Base-by-base conservation (phyloP, 2,888 invertebrate species). In the Serripes groenlandicus region DNA sequence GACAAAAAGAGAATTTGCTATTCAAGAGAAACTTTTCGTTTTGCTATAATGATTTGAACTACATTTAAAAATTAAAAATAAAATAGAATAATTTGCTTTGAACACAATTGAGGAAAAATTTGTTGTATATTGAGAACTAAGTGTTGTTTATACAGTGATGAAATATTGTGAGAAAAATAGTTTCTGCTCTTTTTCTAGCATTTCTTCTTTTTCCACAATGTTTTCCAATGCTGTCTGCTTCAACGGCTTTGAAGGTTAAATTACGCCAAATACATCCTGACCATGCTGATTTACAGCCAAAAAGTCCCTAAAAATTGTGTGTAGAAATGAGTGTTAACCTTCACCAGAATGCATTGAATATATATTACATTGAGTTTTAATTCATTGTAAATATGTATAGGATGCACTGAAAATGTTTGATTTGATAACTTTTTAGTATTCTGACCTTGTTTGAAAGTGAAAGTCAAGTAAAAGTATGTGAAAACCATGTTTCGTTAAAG, bases 201-300 rank as follows among this genome's bases (percentile, higher is more conserved):
- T 54, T 54, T 54, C 54, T 54, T n/a, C 54, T 54, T 54, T 54
- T 54, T n/a, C 54, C 23, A n/a, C 23, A 54, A 54, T 54, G 23
- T 23, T 54, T 54, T 54, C 54, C 11, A n/a, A 42, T 18, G 42
- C n/a, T n/a, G n/a, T n/a, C n/a, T n/a, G n/a, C 42, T 42, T 42
- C 18, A 42, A 42, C 42, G 18, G 11, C 18, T 42, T 42, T 11
- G 42, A 11, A 42, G 18, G 42, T 42, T 42, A 42, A 42, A 42
- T 11, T 42, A 42, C 18, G 42, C 18, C 42, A 42, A 11, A 18
- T 42, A n/a, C n/a, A n/a, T n/a, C n/a, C n/a, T n/a, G n/a, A n/a
- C n/a, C n/a, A n/a, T n/a, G n/a, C n/a, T n/a, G n/a, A n/a, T n/a
- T n/a, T n/a, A n/a, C n/a, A n/a, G n/a, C n/a, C n/a, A n/a, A n/a